Evolutionary conservation across 1,140 invertebrate genomes (phyloP).

Genomic region (Protaetia brevitarsis): DNA sequence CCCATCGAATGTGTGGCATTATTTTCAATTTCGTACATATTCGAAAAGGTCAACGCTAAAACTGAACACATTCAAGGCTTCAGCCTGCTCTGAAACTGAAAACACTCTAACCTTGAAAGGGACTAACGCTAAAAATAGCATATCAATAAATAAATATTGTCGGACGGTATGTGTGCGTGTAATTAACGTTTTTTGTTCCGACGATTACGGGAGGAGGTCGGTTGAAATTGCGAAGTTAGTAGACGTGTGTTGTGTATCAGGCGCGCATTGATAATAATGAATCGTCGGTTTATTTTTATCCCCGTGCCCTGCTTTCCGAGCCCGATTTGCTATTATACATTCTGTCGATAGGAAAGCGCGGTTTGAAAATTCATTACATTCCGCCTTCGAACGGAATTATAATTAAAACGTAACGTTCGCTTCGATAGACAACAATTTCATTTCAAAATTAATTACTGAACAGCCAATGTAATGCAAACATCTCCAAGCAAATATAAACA

Average conservation of each 20-base stretch:
- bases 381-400: background rate
- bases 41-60: constrained; percentile 13
- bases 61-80: background rate
- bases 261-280: constrained; percentile 10
- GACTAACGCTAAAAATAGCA: constrained; percentile 3
- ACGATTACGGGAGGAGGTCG: background rate
- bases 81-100: background rate
- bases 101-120: background rate
- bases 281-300: constrained; percentile 8
- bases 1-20: too few species aligned
- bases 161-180: background rate
- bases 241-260: background rate
- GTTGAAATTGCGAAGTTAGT: background rate
- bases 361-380: background rate
- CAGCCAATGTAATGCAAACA: too few species aligned
- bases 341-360: background rate
- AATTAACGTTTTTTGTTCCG: constrained; percentile 1
- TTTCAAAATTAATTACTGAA: background rate
- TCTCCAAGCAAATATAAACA: too few species aligned
- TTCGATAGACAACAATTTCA: background rate
- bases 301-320: background rate
- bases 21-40: constrained; percentile 9
- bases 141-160: constrained; percentile 17
- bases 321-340: background rate
- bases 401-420: background rate